Evolutionary conservation across 2,113 vertebrate genomes (phyloP).

Genomic region (Cryptomyrus ogoouensis): DNA sequence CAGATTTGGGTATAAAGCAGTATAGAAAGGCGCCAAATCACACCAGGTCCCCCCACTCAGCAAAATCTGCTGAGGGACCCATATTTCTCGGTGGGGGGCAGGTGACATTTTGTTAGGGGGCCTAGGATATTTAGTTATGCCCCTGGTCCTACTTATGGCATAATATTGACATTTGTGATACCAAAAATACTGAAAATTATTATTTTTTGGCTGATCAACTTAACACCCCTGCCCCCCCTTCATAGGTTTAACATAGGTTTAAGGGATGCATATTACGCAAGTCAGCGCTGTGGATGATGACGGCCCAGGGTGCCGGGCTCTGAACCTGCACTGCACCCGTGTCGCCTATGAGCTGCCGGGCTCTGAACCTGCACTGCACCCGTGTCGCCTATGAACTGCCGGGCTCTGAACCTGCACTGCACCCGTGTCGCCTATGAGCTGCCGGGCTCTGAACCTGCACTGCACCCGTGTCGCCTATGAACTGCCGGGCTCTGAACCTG

Average conservation of each 20-base stretch:
- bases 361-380: not conserved
- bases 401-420: too few relatives aligned
- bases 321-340: not conserved
- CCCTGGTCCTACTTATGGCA: not conserved
- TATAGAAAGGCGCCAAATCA: not conserved
- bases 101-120: not conserved
- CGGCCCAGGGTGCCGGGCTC: not conserved
- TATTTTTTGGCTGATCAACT: not conserved
- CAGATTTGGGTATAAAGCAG: not conserved
- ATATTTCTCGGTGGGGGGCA: not conserved
- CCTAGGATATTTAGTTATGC: not conserved
- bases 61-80: not conserved
- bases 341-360: not conserved
- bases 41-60: not conserved
- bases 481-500: not conserved
- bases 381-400: not conserved
- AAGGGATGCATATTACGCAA: not conserved
- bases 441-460: not conserved
- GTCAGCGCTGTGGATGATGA: not conserved
- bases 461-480: too few relatives aligned
- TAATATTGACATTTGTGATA: not conserved
- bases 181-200: not conserved
- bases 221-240: not conserved
- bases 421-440: too few relatives aligned
- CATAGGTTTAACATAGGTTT: too few relatives aligned